These are phyloP conservation scores for Rhagonycha lutea DNA, from an alignment of 2,888 invertebrate species.

Conservation along the genomic window DNA sequence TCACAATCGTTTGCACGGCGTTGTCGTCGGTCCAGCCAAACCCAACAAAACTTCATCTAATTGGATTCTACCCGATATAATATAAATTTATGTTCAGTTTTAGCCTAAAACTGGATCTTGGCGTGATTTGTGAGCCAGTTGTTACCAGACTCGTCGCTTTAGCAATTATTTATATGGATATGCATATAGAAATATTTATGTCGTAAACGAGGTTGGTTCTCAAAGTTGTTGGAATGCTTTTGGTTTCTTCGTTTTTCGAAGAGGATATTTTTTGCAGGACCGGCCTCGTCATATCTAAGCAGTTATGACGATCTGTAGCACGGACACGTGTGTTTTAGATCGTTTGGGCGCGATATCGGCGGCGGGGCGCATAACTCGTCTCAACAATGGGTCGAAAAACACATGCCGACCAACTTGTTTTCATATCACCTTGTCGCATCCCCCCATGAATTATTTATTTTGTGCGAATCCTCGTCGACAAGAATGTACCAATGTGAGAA, in stretches of 20 bases:
- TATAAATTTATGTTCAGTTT: slow-evolving; percentile 55
- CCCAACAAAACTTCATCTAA: slow-evolving; percentile 52
- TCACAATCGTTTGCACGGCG: slow-evolving; percentile 32
- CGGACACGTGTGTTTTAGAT: slow-evolving; percentile 50
- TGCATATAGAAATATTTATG: slow-evolving; percentile 37
- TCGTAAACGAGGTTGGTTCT: slow-evolving; percentile 9
- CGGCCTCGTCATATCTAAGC: slow-evolving; percentile 33
- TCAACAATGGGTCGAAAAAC: slow-evolving; percentile 53
- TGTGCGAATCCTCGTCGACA: slow-evolving; percentile 41
- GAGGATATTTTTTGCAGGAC: slow-evolving; percentile 20
- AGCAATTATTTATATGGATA: slow-evolving; percentile 41
- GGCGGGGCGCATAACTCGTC: slow-evolving; percentile 52
- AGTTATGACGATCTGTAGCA: slow-evolving; percentile 51
- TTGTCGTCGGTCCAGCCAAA: slow-evolving; percentile 46
- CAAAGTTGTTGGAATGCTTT: slow-evolving; percentile 18
- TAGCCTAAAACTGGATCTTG: slow-evolving; percentile 49
- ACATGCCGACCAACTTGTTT: slow-evolving; percentile 52
- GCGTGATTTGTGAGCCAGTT: slow-evolving; percentile 50
- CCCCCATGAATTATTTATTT: slow-evolving; percentile 53
- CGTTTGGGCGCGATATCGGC: slow-evolving; percentile 48
- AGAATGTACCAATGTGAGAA: slow-evolving; percentile 43
- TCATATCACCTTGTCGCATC: slow-evolving; percentile 51
- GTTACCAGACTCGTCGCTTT: slow-evolving; percentile 31
- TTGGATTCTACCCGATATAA: slow-evolving; percentile 53
- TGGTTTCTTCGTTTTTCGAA: slow-evolving; percentile 5